These are phyloP conservation scores for Aurelia coerulea DNA, from an alignment of 30 jellyfish, hydroid and myxozoan species.

Conservation along the genomic window DNA sequence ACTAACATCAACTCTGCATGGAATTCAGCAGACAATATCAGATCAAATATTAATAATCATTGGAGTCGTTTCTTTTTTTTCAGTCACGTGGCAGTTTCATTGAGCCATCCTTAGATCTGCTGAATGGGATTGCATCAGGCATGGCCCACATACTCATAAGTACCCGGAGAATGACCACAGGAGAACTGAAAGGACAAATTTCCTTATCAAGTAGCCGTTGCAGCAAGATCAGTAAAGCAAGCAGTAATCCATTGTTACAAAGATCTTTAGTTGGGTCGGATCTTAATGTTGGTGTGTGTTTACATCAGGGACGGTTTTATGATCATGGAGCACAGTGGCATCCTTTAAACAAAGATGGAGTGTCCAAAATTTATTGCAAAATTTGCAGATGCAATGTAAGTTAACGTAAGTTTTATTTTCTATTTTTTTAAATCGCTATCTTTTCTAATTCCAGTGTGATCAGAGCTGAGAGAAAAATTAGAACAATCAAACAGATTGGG, in stretches of 20 bases:
- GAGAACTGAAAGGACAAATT: conserved; percentile 46
- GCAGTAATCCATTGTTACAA: conserved; percentile 16
- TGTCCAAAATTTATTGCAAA: conserved; percentile 24
- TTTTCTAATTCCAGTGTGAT: too few species aligned
- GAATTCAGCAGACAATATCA: too few species aligned
- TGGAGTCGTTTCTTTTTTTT: not conserved
- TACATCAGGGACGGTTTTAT: conserved; percentile 58
- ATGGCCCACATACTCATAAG: conserved; percentile 53
- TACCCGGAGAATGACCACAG: conserved; percentile 32
- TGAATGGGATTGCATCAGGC: conserved; percentile 50
- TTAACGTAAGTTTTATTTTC: not conserved
- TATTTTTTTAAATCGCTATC: too few species aligned
- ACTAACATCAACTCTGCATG: too few species aligned
- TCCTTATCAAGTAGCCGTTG: conserved; percentile 35
- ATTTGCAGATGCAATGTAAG: conserved; percentile 57
- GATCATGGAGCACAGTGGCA: conserved; percentile 67
- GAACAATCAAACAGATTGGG: too few species aligned
- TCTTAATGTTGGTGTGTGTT: conserved; percentile 55
- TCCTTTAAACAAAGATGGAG: conserved; percentile 45
- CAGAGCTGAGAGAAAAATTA: too few species aligned
- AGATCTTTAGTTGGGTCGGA: conserved; percentile 47
- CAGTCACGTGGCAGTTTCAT: conserved; percentile 58
- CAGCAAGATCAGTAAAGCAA: not conserved
- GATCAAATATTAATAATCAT: too few species aligned
- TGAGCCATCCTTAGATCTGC: conserved; percentile 29